Evolutionary conservation across 2,797 vertebrate genomes (phyloP), one percentile per base, ranked within the genome.

Genomic region (Argentina silus): DNA sequence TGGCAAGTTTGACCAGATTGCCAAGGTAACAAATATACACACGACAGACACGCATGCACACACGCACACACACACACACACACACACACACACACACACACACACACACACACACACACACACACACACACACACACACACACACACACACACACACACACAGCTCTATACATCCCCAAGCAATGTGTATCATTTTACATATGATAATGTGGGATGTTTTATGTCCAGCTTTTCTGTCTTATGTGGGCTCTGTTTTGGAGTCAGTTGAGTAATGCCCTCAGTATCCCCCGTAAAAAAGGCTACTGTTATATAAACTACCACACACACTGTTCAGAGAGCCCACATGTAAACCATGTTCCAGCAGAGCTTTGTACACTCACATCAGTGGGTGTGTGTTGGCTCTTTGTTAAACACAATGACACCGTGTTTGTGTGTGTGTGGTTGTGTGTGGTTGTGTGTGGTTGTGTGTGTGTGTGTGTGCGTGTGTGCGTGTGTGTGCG

Each of bases 1-100:
- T 1, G 98, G 97, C 79, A 99, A 99, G 82, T 99, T 99, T 70
- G 98, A 99, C 85, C 98, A 99, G 86, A 99, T 99, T 69, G 98
- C 97, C 76, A 99, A 99, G 95, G 98, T 99, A 91, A 80, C 80
- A 14, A 19, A 63, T 10, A 11, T 27, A 6, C 15, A 48, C 14
- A 21, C 7, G 53, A 69, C 67, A 69, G 9, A 8, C 36, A 59
- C 67, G 2, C 7, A 17, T 23, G 3, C 15, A 2, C 21, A 17
- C 12, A 3, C 47, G 7, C 48, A 15, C 65, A 51, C 23, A 8
- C 17, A 50, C 65, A 67, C 65, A 23, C 45, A 50, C 64, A 67
- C 47, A 51, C 64, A 10, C 3, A 17, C 44, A 6, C n/a, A 2
- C 15, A 11, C 7, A 1, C 42, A 17, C 43, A 10, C 62, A 47